Conservation (phyloP, 1,140 invertebrate genomes). For the Myzus persicae region DNA sequence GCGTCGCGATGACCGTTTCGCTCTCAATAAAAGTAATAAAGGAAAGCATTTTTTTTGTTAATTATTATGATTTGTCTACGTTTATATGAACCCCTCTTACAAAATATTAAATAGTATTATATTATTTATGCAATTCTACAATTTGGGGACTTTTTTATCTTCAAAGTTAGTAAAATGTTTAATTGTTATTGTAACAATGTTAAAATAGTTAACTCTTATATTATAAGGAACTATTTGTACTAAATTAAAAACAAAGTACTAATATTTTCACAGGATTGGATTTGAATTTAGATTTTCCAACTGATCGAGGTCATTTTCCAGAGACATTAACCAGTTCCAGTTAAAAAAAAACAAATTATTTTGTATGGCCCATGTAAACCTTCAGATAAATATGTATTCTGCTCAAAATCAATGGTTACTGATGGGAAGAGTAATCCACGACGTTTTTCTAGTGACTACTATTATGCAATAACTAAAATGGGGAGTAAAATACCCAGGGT, state of each 20-base stretch:
- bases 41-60: no score
- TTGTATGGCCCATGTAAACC: conserved; percentile 29
- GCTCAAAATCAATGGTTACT: neutral
- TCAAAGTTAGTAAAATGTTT: neutral
- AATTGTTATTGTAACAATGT: neutral
- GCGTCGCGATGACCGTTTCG: no score
- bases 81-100: no score
- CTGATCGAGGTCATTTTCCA: conserved; percentile 18
- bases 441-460: neutral
- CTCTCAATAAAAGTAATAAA: no score
- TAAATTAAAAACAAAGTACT: neutral
- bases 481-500: conserved; percentile 1
- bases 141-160: neutral
- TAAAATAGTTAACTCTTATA: neutral
- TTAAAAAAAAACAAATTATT: conserved; percentile 39
- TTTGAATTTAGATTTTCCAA: conserved; percentile 30
- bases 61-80: no score
- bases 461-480: neutral
- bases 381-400: neutral
- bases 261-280: conserved; percentile 18
- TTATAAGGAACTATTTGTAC: neutral
- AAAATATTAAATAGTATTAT: no score
- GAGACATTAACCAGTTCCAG: neutral
- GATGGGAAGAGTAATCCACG: conserved; percentile 13
- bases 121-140: neutral